Evolutionary conservation across 2,888 invertebrate genomes (phyloP), one percentile per base, ranked within the genome.

Genomic region (Netelia fuscicornis): DNA sequence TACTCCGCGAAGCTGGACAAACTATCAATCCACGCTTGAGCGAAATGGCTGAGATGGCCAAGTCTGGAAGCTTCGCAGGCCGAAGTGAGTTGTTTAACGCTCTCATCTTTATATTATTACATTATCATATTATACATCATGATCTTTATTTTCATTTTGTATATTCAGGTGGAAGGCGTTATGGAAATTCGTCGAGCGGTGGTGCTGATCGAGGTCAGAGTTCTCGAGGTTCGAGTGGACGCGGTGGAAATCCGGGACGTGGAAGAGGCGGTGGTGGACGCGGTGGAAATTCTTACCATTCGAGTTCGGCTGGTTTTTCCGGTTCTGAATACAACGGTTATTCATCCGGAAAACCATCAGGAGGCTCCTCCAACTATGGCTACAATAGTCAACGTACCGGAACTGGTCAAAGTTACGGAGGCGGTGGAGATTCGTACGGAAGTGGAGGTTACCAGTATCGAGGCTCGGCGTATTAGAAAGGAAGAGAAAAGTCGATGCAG

Each of bases 1-100:
- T 98, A 44, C 95, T 98, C 78, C 95, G 96, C 91, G 98, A 98
- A 95, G 98, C 98, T 84, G 98, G 98, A 91, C 95, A 96, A 97
- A 96, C 96, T 88, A 95, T 98, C 79, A 97, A 97, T 93, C 98
- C 98, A 68, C 97, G 98, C 91, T 95, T 98, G 72, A 96, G 96
- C 91, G 97, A 97, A 89, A 96, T 98, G 96, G 97, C 93, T 2
- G 92, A 92, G 83, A 87, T 93, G 86, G 93, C 93, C 1, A 92
- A 92, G 75, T 90, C 93, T 2, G 91, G 91, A 52, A 90, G 88
- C 65, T 92, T 91, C 82, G 89, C 90, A 60, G 87, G 86, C 37
- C 89, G 92, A 90, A 90, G 93, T 92, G 88, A 79, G 87, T 37
- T 64, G 9, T 42, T 56, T 74, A 44, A 13, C 58, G 20, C 30